A percentile compares a stretch with the other conserved stretches of the same genome.
Evolutionary conservation across 2,888 invertebrate genomes (phyloP).

Genomic region (Temnothorax unifasciatus): DNA sequence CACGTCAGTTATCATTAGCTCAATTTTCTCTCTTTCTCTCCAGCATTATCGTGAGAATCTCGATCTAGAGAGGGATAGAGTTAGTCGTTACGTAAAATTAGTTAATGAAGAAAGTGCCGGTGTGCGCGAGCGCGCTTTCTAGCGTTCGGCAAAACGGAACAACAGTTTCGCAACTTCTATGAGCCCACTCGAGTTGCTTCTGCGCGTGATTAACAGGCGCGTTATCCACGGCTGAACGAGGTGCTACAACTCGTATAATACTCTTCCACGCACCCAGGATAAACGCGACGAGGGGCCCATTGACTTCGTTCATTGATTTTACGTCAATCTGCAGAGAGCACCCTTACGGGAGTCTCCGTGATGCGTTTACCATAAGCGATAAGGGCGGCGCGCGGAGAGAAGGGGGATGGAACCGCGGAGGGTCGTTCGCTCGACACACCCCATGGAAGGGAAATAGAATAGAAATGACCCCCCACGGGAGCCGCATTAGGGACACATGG

Average conservation of each 20-base stretch:
- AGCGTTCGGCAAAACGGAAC: constrained; percentile 16
- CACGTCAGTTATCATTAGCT: constrained; percentile 44
- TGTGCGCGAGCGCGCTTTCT: background rate
- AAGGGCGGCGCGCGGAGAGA: constrained; percentile 70
- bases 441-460: constrained; percentile 84
- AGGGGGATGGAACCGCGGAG: constrained; percentile 65
- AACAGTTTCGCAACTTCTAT: constrained; percentile 17
- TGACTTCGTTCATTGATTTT: constrained; percentile 86
- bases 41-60: background rate
- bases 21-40: constrained; percentile 18
- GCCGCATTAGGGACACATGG: constrained; percentile 86
- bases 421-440: constrained; percentile 77
- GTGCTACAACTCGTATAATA: constrained; percentile 72
- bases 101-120: constrained; percentile 8
- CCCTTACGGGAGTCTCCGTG: constrained; percentile 84
- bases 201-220: constrained; percentile 71
- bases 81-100: background rate
- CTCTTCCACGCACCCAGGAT: constrained; percentile 57
- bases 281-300: constrained; percentile 80
- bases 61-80: background rate
- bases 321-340: constrained; percentile 84
- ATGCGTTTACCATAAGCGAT: constrained; percentile 86
- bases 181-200: constrained; percentile 32
- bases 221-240: constrained; percentile 74
- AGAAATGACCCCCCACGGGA: constrained; percentile 85